Base-by-base conservation (phyloP, 2,888 invertebrate species). In the Euplagia quadripunctaria region DNA sequence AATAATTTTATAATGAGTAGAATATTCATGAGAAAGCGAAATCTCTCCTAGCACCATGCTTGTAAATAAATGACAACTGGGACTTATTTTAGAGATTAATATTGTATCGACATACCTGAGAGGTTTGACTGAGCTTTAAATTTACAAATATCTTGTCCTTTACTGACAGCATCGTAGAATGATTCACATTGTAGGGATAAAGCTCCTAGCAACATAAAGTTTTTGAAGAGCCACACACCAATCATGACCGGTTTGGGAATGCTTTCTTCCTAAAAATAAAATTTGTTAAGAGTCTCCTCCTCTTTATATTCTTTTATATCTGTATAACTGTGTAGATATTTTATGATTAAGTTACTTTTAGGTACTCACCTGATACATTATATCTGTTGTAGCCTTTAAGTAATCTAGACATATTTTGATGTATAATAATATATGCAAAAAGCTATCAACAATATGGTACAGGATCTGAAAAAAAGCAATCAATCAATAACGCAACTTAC, bases 101-200 rank as follows among this genome's bases (percentile, higher is more conserved):
- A 41, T 17, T 41, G 16, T 17, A 41, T 41, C 16, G 4, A 58
- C n/a, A 58, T n/a, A 65, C 65, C 65, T 65, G 31, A 65, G 16
- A 65, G 65, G 20, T 65, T 20, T 8, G 12, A 20, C 20, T 3
- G 46, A 49, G 12, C 9, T 49, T 11, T 11, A 20, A 31, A 20
- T 65, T 49, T 49, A 65, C 65, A 65, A 65, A 49, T 31, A 8
- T 65, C 65, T 65, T 49, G 65, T 31, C 65, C 16, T 49, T 31
- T 46, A 12, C 20, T 31, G 20, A 65, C 4, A 31, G 20, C 46
- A 65, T 49, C 31, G n/a, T n/a, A n/a, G n/a, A n/a, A n/a, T n/a
- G n/a, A n/a, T n/a, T n/a, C n/a, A n/a, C n/a, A n/a, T n/a, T 65
- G 20, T 49, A 65, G 16, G 1, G 65, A 31, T 49, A 65, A 49